Conservation (phyloP, 2,888 invertebrate genomes). For the Leucozona laternaria region DNA sequence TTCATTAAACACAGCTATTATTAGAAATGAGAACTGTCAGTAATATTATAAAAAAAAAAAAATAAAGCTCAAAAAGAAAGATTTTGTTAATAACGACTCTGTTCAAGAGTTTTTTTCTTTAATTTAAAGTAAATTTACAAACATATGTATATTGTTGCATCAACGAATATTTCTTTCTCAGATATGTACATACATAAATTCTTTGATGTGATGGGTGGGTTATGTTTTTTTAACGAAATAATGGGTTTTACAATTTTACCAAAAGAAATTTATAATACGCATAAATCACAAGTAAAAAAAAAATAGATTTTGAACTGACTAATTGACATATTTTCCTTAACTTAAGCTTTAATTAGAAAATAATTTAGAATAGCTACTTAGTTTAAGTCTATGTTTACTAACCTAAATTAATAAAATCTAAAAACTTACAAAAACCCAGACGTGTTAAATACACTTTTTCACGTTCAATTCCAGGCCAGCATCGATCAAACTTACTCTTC, state of each 20-base stretch:
- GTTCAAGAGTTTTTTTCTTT: too few relatives aligned
- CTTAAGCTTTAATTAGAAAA: conserved; percentile 6
- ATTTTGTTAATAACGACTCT: too few relatives aligned
- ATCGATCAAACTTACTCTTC: conserved; percentile 2
- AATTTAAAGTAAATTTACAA: too few relatives aligned
- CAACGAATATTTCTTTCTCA: too few relatives aligned
- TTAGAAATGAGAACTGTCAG: too few relatives aligned
- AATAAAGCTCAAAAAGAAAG: too few relatives aligned
- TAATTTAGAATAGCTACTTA: background rate
- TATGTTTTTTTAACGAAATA: background rate
- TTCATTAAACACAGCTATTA: too few relatives aligned
- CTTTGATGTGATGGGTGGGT: background rate
- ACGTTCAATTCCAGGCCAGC: conserved; percentile 19
- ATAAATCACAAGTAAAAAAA: conserved; percentile 7
- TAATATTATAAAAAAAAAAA: too few relatives aligned
- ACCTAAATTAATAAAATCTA: background rate
- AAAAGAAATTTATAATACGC: background rate
- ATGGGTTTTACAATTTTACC: background rate
- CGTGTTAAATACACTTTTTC: background rate
- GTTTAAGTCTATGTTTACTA: background rate
- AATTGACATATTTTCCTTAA: conserved; percentile 7
- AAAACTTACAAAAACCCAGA: background rate
- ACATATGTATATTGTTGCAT: too few relatives aligned
- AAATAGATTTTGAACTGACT: background rate
- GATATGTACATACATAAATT: too few relatives aligned